Conservation (phyloP, 2,888 invertebrate genomes). For the Pegoplata infirma region DNA sequence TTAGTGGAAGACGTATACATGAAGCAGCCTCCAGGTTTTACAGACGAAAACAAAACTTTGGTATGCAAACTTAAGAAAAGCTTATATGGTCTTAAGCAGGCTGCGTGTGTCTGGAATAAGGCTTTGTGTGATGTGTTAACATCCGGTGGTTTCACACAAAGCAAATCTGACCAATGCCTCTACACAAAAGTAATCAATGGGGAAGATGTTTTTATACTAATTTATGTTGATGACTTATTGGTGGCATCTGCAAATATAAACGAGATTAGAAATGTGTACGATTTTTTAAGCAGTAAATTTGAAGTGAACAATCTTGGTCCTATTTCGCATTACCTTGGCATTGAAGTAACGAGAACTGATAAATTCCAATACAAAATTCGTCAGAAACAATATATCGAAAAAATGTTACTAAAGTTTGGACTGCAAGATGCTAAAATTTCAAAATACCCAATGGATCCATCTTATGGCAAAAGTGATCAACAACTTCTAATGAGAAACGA, state of each 20-base stretch:
- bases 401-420: slow-evolving; percentile 4
- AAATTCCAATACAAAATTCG: background rate
- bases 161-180: slow-evolving; percentile 46
- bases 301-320: slow-evolving; percentile 9
- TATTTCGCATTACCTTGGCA: slow-evolving; percentile 16
- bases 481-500: background rate
- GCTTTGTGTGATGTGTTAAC: background rate
- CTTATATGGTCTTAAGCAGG: slow-evolving; percentile 46
- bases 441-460: slow-evolving; percentile 16
- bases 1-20: slow-evolving; percentile 4
- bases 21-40: slow-evolving; percentile 1
- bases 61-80: slow-evolving; percentile 43
- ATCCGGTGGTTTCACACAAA: slow-evolving; percentile 15
- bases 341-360: background rate
- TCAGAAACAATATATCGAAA: slow-evolving; percentile 20
- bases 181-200: slow-evolving; percentile 31
- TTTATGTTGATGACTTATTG: slow-evolving; percentile 55
- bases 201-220: slow-evolving; percentile 23
- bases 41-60: background rate
- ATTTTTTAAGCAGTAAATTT: background rate
- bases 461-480: background rate
- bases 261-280: background rate
- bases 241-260: slow-evolving; percentile 3
- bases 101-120: slow-evolving; percentile 27
- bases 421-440: slow-evolving; percentile 9